These are phyloP conservation scores for Bimastos eiseni DNA, from an alignment of 2,888 invertebrate genomes.

Conservation along the genomic window DNA sequence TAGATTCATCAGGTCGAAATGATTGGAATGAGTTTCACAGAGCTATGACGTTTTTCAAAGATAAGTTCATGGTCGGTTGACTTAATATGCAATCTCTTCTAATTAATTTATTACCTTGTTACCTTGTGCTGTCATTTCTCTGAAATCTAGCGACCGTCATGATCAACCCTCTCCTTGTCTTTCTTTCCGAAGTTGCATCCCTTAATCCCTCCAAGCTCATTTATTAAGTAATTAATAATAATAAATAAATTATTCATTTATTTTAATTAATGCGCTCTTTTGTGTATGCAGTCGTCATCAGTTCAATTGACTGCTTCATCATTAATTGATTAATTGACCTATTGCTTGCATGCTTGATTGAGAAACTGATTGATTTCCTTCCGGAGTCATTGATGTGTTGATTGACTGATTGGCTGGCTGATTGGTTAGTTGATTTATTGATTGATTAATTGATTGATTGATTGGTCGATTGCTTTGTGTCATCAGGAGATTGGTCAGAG, in stretches of 20 bases:
- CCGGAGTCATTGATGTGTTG: not conserved
- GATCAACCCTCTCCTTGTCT: too few species aligned
- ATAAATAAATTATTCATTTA: too few species aligned
- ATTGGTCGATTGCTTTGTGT: not conserved
- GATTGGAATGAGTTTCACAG: constrained; percentile 80
- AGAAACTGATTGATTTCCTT: not conserved
- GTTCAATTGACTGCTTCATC: not conserved
- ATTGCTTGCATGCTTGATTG: not conserved
- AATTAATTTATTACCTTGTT: not conserved
- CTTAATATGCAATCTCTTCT: not conserved
- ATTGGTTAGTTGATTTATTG: not conserved
- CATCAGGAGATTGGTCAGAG: constrained; percentile 13
- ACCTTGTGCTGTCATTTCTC: not conserved
- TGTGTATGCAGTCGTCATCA: too few species aligned
- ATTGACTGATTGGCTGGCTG: not conserved
- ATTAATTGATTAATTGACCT: not conserved
- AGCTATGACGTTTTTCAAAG: constrained; percentile 99
- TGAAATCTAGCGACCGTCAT: too few species aligned
- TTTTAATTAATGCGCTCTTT: too few species aligned
- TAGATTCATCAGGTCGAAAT: not conserved
- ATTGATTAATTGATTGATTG: not conserved
- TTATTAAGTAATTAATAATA: too few species aligned
- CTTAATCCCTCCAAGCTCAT: too few species aligned
- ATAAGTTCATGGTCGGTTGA: constrained; percentile 89
- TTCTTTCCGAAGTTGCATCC: too few species aligned